These are phyloP conservation scores for Venusia cambrica DNA, from an alignment of 2,888 invertebrate genomes.

Conservation along the genomic window DNA sequence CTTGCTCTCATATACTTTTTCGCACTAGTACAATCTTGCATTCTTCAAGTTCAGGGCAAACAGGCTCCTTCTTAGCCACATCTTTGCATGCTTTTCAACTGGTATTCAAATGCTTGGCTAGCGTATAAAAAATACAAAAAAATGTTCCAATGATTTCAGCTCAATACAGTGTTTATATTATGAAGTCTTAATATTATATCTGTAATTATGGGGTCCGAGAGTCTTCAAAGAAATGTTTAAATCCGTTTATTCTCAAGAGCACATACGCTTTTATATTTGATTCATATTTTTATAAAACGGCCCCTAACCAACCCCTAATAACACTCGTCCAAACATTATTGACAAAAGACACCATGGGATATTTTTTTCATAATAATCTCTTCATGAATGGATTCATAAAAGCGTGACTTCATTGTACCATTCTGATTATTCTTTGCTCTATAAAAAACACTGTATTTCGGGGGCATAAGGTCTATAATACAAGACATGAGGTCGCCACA, in stretches of 20 bases:
- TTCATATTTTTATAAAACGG: conserved; percentile 56
- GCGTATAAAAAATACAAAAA: too few relatives aligned
- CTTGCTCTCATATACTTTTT: too few relatives aligned
- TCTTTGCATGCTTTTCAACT: too few relatives aligned
- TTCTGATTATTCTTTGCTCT: neutral
- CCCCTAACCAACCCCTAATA: conserved; percentile 39
- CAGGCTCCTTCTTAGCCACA: too few relatives aligned
- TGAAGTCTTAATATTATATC: conserved; percentile 2
- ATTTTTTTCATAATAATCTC: conserved; percentile 37
- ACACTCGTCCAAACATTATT: conserved; percentile 45
- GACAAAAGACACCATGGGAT: conserved; percentile 62
- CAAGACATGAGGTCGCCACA: conserved; percentile 25
- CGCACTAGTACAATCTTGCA: too few relatives aligned
- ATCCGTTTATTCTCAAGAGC: conserved; percentile 23
- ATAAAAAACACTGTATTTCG: conserved; percentile 14
- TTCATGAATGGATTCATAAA: conserved; percentile 32
- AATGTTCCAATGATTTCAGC: too few relatives aligned
- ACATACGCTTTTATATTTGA: conserved; percentile 36
- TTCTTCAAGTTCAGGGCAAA: too few relatives aligned
- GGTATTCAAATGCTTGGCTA: too few relatives aligned
- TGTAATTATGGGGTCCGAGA: conserved; percentile 18
- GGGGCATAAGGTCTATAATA: conserved; percentile 13
- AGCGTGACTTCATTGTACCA: conserved; percentile 30
- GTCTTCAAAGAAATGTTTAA: conserved; percentile 16
- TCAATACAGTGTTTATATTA: conserved; percentile 2